A percentile compares a stretch with the other conserved stretches of the same genome.
These are phyloP conservation scores for Notiomystis cincta DNA, from an alignment of 2,113 vertebrate genomes.

Conservation along the genomic window DNA sequence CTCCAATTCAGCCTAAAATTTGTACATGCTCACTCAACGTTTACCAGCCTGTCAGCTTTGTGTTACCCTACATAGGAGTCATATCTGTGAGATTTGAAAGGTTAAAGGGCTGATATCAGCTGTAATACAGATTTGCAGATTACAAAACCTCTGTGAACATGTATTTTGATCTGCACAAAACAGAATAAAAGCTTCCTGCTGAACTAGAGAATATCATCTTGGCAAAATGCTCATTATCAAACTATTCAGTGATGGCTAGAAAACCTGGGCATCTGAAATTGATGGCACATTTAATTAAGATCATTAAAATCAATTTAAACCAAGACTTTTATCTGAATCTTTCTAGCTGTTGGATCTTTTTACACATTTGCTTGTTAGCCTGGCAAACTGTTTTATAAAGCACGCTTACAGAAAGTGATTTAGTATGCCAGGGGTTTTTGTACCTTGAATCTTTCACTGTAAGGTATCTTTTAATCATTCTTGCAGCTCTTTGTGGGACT, in stretches of 20 bases:
- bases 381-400: background rate
- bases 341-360: background rate
- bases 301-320: background rate
- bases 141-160: constrained; percentile 24
- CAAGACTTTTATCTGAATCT: background rate
- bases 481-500: background rate
- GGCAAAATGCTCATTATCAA: background rate
- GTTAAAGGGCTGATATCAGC: constrained; percentile 32
- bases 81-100: constrained; percentile 23
- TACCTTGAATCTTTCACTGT: background rate
- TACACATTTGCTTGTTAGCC: background rate
- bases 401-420: background rate
- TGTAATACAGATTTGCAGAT: constrained; percentile 53
- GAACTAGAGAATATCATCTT: background rate
- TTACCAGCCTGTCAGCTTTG: background rate
- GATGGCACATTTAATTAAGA: background rate
- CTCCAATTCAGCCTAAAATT: background rate
- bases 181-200: background rate
- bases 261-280: background rate
- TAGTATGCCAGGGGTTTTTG: background rate
- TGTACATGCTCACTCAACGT: background rate
- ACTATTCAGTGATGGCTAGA: background rate
- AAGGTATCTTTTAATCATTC: background rate
- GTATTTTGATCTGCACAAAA: background rate
- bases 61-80: background rate